Evolutionary conservation across 2,113 vertebrate genomes (phyloP).

Genomic region (Pseudorectes ferrugineus): DNA sequence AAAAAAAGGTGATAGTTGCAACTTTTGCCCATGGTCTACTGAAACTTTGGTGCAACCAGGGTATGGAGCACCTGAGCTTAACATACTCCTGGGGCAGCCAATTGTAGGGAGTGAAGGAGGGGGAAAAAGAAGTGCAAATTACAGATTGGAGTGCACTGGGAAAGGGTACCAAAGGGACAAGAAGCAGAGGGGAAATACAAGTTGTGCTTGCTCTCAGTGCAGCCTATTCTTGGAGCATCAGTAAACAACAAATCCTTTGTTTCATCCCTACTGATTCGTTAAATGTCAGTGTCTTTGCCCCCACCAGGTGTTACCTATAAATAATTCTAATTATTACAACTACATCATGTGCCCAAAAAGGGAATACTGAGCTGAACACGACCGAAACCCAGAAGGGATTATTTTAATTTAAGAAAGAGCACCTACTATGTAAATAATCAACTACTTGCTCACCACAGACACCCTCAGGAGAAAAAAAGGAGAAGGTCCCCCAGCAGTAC

Average conservation of each 20-base stretch:
- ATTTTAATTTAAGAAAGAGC: background rate
- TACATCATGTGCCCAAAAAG: background rate
- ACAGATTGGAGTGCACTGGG: background rate
- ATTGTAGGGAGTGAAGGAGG: background rate
- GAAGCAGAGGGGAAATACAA: background rate
- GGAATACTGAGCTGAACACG: background rate
- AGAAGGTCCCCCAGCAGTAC: background rate
- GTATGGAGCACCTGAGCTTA: background rate
- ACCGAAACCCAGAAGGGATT: background rate
- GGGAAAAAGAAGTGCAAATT: background rate
- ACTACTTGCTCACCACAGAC: background rate
- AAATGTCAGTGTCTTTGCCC: background rate
- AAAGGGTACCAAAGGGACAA: background rate
- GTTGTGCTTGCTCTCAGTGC: background rate
- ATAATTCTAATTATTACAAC: conserved; percentile 21
- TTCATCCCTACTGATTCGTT: background rate
- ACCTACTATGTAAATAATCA: background rate
- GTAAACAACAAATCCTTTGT: background rate
- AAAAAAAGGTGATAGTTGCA: background rate
- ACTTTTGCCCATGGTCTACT: background rate
- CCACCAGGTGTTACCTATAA: conserved; percentile 10
- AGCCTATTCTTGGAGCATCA: background rate
- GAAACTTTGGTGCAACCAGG: background rate
- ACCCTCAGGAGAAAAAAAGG: background rate
- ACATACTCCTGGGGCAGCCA: fast-evolving